Conservation (phyloP, 1,140 invertebrate genomes). For the Amphibalanus amphitrite region DNA sequence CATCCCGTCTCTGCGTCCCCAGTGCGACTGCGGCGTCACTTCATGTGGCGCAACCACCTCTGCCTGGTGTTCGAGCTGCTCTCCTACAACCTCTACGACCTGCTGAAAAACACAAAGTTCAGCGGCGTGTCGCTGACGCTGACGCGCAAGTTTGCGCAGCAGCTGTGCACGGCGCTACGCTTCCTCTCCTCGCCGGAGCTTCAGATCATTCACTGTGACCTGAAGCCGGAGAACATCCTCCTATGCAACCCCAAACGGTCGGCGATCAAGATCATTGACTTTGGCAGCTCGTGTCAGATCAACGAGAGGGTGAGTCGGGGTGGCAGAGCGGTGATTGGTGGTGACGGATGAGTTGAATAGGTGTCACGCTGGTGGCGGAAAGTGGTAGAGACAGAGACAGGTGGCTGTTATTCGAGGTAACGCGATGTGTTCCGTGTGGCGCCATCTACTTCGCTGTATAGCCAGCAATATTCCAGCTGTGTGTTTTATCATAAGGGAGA, state of each 20-base stretch:
- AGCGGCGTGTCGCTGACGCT: slow-evolving; percentile 96
- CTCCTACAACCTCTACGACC: slow-evolving; percentile 98
- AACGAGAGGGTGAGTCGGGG: slow-evolving; percentile 84
- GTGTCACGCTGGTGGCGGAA: too few species aligned
- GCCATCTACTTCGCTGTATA: too few species aligned
- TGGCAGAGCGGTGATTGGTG: too few species aligned
- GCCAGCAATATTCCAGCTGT: too few species aligned
- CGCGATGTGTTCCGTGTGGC: too few species aligned
- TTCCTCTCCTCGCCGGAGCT: slow-evolving; percentile 97
- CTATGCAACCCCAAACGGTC: slow-evolving; percentile 98
- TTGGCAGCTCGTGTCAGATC: slow-evolving; percentile 95
- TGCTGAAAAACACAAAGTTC: slow-evolving; percentile 98
- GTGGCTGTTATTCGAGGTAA: too few species aligned
- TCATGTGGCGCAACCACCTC: slow-evolving; percentile 98
- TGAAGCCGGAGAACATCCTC: slow-evolving; percentile 99
- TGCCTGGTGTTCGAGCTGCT: slow-evolving; percentile 99
- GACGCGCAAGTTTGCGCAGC: slow-evolving; percentile 98
- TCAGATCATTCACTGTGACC: slow-evolving; percentile 99
- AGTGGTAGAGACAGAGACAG: too few species aligned
- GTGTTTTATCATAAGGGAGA: too few species aligned
- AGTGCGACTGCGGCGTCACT: slow-evolving; percentile 99
- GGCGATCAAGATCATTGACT: slow-evolving; percentile 99
- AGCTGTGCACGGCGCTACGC: slow-evolving; percentile 91
- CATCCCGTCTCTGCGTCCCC: slow-evolving; percentile 18
- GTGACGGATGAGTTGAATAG: too few species aligned